These are phyloP conservation scores for Calliopsis andreniformis DNA, from an alignment of 1,140 invertebrate species.

Conservation along the genomic window DNA sequence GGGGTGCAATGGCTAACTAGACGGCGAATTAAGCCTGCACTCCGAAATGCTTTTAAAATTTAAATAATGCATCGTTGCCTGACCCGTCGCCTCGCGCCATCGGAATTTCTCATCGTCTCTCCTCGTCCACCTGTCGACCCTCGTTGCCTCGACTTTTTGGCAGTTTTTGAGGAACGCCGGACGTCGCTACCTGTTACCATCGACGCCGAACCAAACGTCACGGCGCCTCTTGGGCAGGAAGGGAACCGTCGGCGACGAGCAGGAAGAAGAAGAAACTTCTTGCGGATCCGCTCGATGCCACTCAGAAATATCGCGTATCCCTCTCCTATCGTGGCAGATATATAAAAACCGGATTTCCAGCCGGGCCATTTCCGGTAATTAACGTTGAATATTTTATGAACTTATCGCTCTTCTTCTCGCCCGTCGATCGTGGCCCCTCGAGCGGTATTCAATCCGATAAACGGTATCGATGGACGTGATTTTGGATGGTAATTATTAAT, in stretches of 20 bases:
- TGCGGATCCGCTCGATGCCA: neutral
- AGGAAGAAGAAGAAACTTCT: slow-evolving; percentile 46
- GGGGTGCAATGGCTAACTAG: slow-evolving; percentile 48
- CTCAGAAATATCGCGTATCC: slow-evolving; percentile 25
- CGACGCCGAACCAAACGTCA: slow-evolving; percentile 46
- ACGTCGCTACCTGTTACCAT: slow-evolving; percentile 54
- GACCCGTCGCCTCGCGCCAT: slow-evolving; percentile 47
- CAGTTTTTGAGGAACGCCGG: slow-evolving; percentile 55
- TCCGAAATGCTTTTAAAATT: slow-evolving; percentile 67
- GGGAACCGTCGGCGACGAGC: slow-evolving; percentile 33
- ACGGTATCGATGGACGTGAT: slow-evolving; percentile 20
- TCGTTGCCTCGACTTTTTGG: slow-evolving; percentile 64
- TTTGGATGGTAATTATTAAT: neutral
- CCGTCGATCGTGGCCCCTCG: slow-evolving; percentile 19
- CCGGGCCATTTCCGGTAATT: slow-evolving; percentile 47
- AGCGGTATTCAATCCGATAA: slow-evolving; percentile 26
- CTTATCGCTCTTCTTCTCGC: slow-evolving; percentile 20
- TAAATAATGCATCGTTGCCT: slow-evolving; percentile 63
- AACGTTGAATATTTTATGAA: slow-evolving; percentile 51
- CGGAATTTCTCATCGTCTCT: slow-evolving; percentile 46
- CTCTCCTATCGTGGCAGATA: slow-evolving; percentile 7
- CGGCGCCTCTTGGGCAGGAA: neutral
- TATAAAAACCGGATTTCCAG: slow-evolving; percentile 39
- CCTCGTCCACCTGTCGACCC: slow-evolving; percentile 59
- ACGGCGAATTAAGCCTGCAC: slow-evolving; percentile 60